Conservation (phyloP, 2,113 vertebrate genomes). For the Labeo rohita region DNA sequence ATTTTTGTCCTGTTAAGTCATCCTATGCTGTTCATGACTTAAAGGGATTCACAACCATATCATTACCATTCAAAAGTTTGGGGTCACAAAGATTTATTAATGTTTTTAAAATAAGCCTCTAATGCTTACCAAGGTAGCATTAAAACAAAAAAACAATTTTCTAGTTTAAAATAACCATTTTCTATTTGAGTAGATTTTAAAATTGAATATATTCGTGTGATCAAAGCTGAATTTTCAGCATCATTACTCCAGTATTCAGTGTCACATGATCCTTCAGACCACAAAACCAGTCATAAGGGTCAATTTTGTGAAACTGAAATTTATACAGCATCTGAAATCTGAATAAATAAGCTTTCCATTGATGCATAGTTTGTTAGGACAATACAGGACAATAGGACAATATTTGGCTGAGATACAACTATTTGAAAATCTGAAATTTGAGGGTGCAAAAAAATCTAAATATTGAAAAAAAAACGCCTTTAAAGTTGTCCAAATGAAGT, state of each 20-base stretch:
- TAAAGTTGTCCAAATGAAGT: no score
- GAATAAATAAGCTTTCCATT: no score
- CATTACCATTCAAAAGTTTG: background rate
- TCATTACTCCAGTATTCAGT: background rate
- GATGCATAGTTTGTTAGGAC: no score
- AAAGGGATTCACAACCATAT: background rate
- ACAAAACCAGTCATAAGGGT: no score
- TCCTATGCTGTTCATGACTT: background rate
- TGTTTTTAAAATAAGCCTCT: background rate
- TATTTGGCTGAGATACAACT: no score
- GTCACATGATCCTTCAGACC: background rate
- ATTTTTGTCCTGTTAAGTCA: conserved; percentile 14
- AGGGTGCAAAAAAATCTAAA: no score
- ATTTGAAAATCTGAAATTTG: no score
- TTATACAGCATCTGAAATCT: no score
- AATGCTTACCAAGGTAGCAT: no score
- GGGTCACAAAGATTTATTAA: background rate
- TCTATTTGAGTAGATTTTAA: background rate
- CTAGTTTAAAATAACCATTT: background rate
- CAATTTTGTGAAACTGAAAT: no score
- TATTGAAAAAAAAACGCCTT: no score
- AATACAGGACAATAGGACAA: no score
- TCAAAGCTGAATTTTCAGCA: background rate
- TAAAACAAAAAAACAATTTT: background rate
- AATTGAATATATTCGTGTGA: background rate